Evolutionary conservation across 2,797 vertebrate species (phyloP), one percentile per base, ranked within the genome.

Genomic region (Yasuhikotakia modesta): DNA sequence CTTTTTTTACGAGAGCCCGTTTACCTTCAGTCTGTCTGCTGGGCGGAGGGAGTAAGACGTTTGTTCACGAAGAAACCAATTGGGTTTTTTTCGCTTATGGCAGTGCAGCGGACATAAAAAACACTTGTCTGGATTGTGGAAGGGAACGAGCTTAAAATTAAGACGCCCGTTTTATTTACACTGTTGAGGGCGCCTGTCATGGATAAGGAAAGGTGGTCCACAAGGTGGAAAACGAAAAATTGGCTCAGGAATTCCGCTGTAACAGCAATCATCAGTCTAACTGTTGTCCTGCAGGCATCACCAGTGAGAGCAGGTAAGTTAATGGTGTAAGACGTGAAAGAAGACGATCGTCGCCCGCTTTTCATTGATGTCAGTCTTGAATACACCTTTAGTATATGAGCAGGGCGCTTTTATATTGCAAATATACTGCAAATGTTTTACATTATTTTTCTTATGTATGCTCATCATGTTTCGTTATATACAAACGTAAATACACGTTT

Each of bases 201-300:
- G 94, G 95, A 95, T 92, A 93, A 93, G 94, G 92, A 93, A 90
- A 94, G 89, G 81, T 95, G 96, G 95, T 94, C 90, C 91, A 92
- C 94, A 84, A 94, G 95, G 92, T 96, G 96, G 96, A 97, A 95
- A 92, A 97, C 94, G 94, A 95, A 94, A 93, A 91, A 94, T 88
- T 94, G 94, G 89, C 89, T 91, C 82, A 91, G 94, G 94, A 91
- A 95, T 87, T 92, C 93, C 85, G 88, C 92, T 86, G 48, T 94
- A 45, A 87, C 91, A 72, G 81, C 91, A 68, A 79, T 89, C 82
- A 70, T 94, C 88, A 88, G 91, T 46, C 67, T 95, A 86, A 87
- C 88, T 82, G 79, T 95, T 86, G 85, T 96, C 79, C 91, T 95
- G 27, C 95, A 94, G 82, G 91, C 92, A 81, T 87, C 90, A 71